These are phyloP conservation scores for Rhegmatorhina hoffmannsi DNA, from an alignment of 2,113 vertebrate genomes.

Conservation along the genomic window DNA sequence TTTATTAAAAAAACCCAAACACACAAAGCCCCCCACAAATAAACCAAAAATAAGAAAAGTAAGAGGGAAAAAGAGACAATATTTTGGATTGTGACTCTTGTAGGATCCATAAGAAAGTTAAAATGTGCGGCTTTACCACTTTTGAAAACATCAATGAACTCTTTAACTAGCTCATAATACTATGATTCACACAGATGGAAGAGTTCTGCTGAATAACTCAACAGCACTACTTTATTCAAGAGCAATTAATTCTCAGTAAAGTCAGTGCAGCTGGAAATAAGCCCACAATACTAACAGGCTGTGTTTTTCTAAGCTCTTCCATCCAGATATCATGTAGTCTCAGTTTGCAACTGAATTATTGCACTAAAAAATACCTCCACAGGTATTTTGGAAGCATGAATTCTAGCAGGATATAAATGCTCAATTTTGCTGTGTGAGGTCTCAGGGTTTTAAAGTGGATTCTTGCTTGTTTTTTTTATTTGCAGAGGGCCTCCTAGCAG, in stretches of 20 bases:
- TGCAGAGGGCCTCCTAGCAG: background rate
- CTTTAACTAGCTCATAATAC: background rate
- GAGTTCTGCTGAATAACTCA: background rate
- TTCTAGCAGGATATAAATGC: background rate
- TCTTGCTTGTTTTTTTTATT: background rate
- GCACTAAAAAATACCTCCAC: background rate
- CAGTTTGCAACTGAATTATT: background rate
- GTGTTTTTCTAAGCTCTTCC: background rate
- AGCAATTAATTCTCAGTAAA: conserved; percentile 11
- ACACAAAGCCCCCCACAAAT: accelerated
- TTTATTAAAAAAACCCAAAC: background rate
- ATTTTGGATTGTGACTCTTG: background rate
- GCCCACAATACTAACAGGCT: background rate
- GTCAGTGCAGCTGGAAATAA: background rate
- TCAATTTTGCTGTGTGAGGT: background rate
- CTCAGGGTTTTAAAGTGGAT: background rate
- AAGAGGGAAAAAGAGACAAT: background rate
- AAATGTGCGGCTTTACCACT: background rate
- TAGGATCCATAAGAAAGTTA: background rate
- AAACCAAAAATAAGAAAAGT: background rate
- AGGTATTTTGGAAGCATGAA: background rate
- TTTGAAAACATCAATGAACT: background rate
- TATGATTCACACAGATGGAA: background rate
- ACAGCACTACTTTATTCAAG: background rate
- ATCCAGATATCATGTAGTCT: background rate